Percentiles rank a stretch among this genome's conserved stretches.
Conservation (phyloP, 2,113 vertebrate species). For the Meleagris gallopavo region DNA sequence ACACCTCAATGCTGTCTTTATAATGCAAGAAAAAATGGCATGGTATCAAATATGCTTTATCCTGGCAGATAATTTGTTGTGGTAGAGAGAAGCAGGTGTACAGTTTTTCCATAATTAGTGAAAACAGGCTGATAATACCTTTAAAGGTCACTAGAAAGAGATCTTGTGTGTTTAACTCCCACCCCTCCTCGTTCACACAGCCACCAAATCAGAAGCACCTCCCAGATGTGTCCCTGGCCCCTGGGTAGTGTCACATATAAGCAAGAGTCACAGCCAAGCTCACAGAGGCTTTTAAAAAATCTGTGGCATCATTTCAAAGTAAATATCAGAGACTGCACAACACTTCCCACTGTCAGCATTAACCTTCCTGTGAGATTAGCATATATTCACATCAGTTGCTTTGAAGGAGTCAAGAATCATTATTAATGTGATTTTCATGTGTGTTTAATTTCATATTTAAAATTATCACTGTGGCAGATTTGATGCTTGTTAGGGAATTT, state of each 20-base stretch:
- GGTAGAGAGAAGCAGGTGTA: conserved; percentile 12
- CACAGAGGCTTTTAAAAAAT: neutral
- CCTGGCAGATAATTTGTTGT: neutral
- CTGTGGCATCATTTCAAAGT: neutral
- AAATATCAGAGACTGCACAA: neutral
- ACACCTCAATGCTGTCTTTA: neutral
- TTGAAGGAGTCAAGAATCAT: conserved; percentile 2
- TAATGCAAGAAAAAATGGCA: neutral
- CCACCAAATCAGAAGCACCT: neutral
- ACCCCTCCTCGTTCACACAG: neutral
- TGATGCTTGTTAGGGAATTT: neutral
- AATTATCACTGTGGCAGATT: neutral
- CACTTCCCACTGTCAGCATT: neutral
- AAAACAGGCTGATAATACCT: neutral
- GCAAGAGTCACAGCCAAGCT: neutral
- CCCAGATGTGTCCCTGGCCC: neutral
- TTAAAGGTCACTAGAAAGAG: neutral
- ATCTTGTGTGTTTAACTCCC: accelerated
- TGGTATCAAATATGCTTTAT: neutral
- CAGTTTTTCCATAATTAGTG: neutral
- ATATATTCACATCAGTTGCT: neutral
- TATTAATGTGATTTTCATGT: conserved; percentile 1
- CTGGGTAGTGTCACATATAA: neutral
- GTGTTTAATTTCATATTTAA: neutral
- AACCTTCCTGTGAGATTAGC: neutral